These are phyloP conservation scores for Melanostoma scalare DNA, from an alignment of 2,888 invertebrate species.

Conservation along the genomic window DNA sequence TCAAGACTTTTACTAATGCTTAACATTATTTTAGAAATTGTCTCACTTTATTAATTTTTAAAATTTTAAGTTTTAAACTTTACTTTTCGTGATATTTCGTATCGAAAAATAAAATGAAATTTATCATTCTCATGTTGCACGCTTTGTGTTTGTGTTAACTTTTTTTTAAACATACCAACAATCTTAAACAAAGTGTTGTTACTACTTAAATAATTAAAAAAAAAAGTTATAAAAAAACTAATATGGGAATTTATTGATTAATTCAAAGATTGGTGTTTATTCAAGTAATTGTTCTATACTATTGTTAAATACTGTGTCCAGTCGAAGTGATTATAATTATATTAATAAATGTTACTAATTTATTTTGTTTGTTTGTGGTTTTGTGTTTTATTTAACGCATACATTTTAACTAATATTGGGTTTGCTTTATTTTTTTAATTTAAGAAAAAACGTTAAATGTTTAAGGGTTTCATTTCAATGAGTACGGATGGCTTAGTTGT, in stretches of 20 bases:
- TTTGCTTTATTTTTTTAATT: slow-evolving; percentile 56
- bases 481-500: slow-evolving; percentile 9
- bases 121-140: slow-evolving; percentile 77
- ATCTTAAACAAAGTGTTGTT: slow-evolving; percentile 54
- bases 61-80: slow-evolving; percentile 42
- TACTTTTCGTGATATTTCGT: slow-evolving; percentile 35
- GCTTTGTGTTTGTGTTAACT: slow-evolving; percentile 78
- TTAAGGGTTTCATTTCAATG: slow-evolving; percentile 26
- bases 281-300: slow-evolving; percentile 70
- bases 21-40: slow-evolving; percentile 33
- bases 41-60: slow-evolving; percentile 43
- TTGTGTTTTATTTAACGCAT: slow-evolving; percentile 54
- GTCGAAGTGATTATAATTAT: slow-evolving; percentile 73
- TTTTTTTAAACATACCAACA: slow-evolving; percentile 60
- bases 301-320: slow-evolving; percentile 72
- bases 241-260: slow-evolving; percentile 65
- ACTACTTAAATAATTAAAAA: slow-evolving; percentile 35
- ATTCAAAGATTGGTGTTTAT: slow-evolving; percentile 72
- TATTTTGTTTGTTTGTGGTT: slow-evolving; percentile 67
- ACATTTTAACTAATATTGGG: slow-evolving; percentile 41
- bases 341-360: slow-evolving; percentile 68
- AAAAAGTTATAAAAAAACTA: slow-evolving; percentile 45
- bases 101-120: slow-evolving; percentile 45
- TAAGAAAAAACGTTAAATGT: slow-evolving; percentile 19
- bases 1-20: slow-evolving; percentile 56